Conservation (phyloP, 2,797 vertebrate genomes). For the Leptoclinus maculatus region DNA sequence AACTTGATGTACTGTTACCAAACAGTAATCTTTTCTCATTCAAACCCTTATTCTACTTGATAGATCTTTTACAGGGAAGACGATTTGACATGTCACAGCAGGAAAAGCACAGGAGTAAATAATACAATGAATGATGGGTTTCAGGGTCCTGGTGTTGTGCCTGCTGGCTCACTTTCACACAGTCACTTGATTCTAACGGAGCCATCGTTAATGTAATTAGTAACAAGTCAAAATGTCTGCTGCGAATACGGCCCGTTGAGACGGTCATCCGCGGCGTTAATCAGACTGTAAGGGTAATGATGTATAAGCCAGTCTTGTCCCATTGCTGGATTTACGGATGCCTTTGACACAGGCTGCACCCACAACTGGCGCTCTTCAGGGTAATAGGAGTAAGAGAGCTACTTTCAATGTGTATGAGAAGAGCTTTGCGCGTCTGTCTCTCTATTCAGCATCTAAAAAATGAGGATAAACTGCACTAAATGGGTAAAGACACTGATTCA, state of each 20-base stretch:
- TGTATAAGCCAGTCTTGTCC: not conserved
- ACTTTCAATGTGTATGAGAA: too few species aligned
- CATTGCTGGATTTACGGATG: too few species aligned
- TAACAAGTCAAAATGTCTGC: not conserved
- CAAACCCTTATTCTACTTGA: not conserved
- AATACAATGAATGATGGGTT: not conserved
- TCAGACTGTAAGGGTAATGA: not conserved
- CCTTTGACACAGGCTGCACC: too few species aligned
- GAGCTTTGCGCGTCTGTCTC: not conserved
- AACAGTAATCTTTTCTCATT: slow-evolving; percentile 16
- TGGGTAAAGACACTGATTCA: not conserved
- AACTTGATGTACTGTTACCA: not conserved
- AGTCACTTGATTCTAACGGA: not conserved
- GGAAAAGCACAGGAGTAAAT: not conserved
- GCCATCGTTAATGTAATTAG: not conserved
- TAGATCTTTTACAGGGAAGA: not conserved
- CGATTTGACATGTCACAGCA: not conserved
- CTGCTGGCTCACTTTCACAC: not conserved
- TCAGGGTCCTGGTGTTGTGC: not conserved
- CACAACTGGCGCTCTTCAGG: not conserved
- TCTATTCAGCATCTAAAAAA: not conserved
- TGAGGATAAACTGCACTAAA: too few species aligned
- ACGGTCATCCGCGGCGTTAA: too few species aligned
- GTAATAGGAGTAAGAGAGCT: too few species aligned
- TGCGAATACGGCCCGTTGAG: not conserved